Conservation (phyloP, 53 echinoderm and acorn worm genomes). For the Zoroaster sp. region DNA sequence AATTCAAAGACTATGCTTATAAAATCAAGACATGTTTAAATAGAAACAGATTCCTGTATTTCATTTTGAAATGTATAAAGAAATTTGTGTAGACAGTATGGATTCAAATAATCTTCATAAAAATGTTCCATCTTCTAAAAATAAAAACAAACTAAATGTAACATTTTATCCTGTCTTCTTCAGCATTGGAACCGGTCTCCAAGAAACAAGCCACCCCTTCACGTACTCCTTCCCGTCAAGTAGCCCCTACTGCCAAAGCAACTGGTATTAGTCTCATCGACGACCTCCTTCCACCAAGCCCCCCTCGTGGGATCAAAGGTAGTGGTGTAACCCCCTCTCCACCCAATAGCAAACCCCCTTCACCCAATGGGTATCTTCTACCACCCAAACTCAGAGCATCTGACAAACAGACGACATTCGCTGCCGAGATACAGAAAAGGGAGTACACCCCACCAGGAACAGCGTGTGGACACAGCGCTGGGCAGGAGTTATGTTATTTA, state of each 20-base stretch:
- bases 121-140: too few species aligned
- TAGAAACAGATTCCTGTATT: too few species aligned
- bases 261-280: slow-evolving; percentile 81
- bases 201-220: neutral
- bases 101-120: too few species aligned
- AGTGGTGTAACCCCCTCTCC: slow-evolving; percentile 76
- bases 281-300: slow-evolving; percentile 57
- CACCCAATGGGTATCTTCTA: slow-evolving; percentile 16
- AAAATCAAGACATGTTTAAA: too few species aligned
- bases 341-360: slow-evolving; percentile 57
- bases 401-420: slow-evolving; percentile 48
- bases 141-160: too few species aligned
- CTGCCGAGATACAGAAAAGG: slow-evolving; percentile 3
- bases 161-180: too few species aligned
- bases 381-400: slow-evolving; percentile 61
- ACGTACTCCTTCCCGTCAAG: slow-evolving; percentile 46
- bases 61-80: too few species aligned
- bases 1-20: too few species aligned
- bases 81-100: too few species aligned
- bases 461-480: slow-evolving; percentile 79
- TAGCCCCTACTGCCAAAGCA: slow-evolving; percentile 77
- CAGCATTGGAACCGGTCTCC: neutral
- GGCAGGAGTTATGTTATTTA: slow-evolving; percentile 95
- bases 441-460: slow-evolving; percentile 30
- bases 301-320: slow-evolving; percentile 70